Percentiles rank a stretch among this genome's conserved stretches.
phyloP scores from a whole-genome alignment of 2,888 invertebrate species.

The Choreutis nemorana region DNA sequence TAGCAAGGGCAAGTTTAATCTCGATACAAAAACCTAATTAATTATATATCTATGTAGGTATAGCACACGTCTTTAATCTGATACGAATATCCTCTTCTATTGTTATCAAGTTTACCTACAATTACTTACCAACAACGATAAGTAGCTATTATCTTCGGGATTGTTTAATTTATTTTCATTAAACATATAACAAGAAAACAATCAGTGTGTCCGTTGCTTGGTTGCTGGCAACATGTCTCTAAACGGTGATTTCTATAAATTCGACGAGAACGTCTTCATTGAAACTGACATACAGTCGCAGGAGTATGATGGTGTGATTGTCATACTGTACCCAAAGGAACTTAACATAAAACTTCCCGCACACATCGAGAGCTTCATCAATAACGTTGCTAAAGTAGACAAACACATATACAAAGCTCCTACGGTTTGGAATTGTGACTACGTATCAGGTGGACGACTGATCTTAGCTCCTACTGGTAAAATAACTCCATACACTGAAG shows the following conservation, averaged over 20 bases:
- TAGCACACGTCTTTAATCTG: too few relatives aligned
- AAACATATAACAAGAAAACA: too few relatives aligned
- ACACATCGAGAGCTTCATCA: slow-evolving; percentile 38
- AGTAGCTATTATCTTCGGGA: too few relatives aligned
- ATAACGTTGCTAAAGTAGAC: slow-evolving; percentile 31
- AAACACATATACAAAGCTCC: slow-evolving; percentile 51
- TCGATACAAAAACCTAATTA: too few relatives aligned
- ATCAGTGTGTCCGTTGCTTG: too few relatives aligned
- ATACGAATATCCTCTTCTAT: too few relatives aligned
- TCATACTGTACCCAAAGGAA: slow-evolving; percentile 64
- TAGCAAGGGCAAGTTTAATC: too few relatives aligned
- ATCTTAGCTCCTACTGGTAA: slow-evolving; percentile 81
- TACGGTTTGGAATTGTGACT: slow-evolving; percentile 68
- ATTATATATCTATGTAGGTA: too few relatives aligned
- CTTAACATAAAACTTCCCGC: slow-evolving; percentile 45
- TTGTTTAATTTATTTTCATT: too few relatives aligned
- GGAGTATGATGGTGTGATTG: slow-evolving; percentile 70
- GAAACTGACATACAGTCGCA: slow-evolving; percentile 47
- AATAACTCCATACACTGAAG: slow-evolving; percentile 68
- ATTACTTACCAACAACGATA: too few relatives aligned
- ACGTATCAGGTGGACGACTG: slow-evolving; percentile 70
- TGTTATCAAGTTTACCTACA: too few relatives aligned
- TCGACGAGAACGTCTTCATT: slow-evolving; percentile 51
- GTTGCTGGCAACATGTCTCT: slow-evolving; percentile 7
- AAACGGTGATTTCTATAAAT: slow-evolving; percentile 21